Base-by-base conservation (phyloP, 2,888 invertebrate species). In the Hypomecis punctinalis region DNA sequence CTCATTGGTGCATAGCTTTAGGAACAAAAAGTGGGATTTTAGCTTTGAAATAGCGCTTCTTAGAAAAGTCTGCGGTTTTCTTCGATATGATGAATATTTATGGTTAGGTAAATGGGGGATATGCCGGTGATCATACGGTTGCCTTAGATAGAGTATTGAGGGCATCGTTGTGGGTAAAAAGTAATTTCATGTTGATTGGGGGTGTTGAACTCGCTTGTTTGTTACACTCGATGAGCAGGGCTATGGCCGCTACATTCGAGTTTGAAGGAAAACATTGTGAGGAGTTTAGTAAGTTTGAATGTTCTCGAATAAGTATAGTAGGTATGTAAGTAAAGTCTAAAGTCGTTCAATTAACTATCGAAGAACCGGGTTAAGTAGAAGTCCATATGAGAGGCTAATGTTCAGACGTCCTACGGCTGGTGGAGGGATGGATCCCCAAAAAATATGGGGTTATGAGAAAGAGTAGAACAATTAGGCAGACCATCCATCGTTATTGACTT, bases 31-130 rank as follows among this genome's bases (percentile, higher is more conserved):
- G 42, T 23, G 39, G 40, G 46, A 3, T 43, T 49, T 52, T 10
- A 49, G 11, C 55, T 43, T 54, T 33, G 46, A 54, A 55, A 37
- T 48, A 52, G 57, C 52, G 43, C n/a, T 68, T 72, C 72, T 67
- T 57, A 51, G 72, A 71, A 72, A 66, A 62, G 36, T 13, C 42
- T 48, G 56, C 49, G 36, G 57, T 71, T 72, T 72, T 71, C 72
- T 69, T 62, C 49, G 69, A 68, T 61, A 39, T 59, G 1, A 66
- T 72, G 10, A 61, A 68, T 69, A 69, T 66, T 61, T 43, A 61
- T 61, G 42, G 13, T 1, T 53, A 33, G 45, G 5, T 51, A 61
- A 51, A 63, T 58, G 23, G 23, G 56, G 56, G 45, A 46, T 43
- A 39, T 51, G 42, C 53, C 46, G 10, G 9, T 53, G 59, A 10